phyloP scores from a whole-genome alignment of 2,797 vertebrate species.

The Naso thynnoides region DNA sequence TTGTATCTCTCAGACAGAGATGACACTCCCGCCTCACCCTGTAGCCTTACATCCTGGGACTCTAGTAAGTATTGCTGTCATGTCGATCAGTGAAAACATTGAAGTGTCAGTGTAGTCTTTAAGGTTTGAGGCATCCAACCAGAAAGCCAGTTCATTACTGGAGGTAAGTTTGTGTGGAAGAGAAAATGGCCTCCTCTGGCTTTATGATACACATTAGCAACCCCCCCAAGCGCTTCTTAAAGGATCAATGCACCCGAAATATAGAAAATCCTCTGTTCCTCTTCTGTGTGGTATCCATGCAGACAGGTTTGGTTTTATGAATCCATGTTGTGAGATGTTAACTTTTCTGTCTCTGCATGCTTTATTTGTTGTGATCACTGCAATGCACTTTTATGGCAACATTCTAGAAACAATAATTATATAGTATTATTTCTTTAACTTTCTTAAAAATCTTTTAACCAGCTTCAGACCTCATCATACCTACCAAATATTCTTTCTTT shows the following conservation, averaged over 20 bases:
- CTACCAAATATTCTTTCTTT: no score
- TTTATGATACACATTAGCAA: not conserved
- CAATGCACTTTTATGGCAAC: not conserved
- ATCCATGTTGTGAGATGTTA: not conserved
- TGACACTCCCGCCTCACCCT: slow-evolving; percentile 82
- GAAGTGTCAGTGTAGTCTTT: slow-evolving; percentile 31
- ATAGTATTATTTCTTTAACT: no score
- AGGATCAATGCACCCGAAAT: slow-evolving; percentile 17
- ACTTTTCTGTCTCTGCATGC: not conserved
- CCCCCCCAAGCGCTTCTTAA: not conserved
- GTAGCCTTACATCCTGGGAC: slow-evolving; percentile 88
- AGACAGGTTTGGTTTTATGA: not conserved
- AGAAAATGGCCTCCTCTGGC: not conserved
- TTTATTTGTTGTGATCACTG: not conserved
- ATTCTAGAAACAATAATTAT: no score
- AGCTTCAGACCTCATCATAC: no score
- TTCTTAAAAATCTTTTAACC: no score
- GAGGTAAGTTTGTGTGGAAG: slow-evolving; percentile 16
- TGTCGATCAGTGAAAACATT: slow-evolving; percentile 28
- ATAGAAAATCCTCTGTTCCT: not conserved
- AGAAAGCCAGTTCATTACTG: slow-evolving; percentile 3
- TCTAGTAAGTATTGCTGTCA: slow-evolving; percentile 79
- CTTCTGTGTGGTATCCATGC: not conserved
- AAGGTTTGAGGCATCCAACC: slow-evolving; percentile 11
- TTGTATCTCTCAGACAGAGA: slow-evolving; percentile 83